Base-by-base conservation (phyloP, 2,888 invertebrate genomes). In the Hydroisotoma schaefferi region DNA sequence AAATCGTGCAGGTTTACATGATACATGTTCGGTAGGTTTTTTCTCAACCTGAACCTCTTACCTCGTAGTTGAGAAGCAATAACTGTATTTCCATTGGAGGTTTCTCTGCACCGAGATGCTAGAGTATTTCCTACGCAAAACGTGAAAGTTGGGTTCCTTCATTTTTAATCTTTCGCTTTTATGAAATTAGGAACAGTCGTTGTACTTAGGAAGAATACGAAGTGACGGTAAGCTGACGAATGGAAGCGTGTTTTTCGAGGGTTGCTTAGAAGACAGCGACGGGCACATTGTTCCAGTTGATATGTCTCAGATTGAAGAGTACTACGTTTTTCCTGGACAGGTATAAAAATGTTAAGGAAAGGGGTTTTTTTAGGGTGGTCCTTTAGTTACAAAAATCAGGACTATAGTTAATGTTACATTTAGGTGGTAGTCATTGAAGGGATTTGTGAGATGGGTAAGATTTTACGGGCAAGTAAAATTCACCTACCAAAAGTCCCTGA, bases 281-380 rank as follows among this genome's bases (percentile, higher is more conserved):
- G 78, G 78, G 2, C 73, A 72, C 55, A 68, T 71, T 27, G 75
- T 78, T 6, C 74, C 75, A 10, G 65, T 85, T 33, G 82, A 83
- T 75, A 73, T 85, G 4, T 76, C 76, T 6, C 76, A 78, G 38
- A 67, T 84, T 1, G 77, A 81, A 51, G 81, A 82, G 66, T 88
- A 84, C 75, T 84, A 87, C 0, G 74, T 90, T 61, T 90, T 87
- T 75, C 86, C 88, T 23, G 90, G 91, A 1, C 90, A 90, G 80
- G 67, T 63, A 46, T 15, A 6, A n/a, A n/a, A n/a, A n/a, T n/a
- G n/a, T n/a, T n/a, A n/a, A n/a, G n/a, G n/a, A n/a, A n/a, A n/a
- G n/a, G n/a, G n/a, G 33, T 33, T 15, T 33, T 33, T 15, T 10
- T 33, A 33, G 33, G 15, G 33, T 8, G 15, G 15, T 18, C 6